Percentiles rank a stretch among this genome's conserved stretches.
Conservation (phyloP, 2,888 invertebrate genomes). For the Meloe dianella region DNA sequence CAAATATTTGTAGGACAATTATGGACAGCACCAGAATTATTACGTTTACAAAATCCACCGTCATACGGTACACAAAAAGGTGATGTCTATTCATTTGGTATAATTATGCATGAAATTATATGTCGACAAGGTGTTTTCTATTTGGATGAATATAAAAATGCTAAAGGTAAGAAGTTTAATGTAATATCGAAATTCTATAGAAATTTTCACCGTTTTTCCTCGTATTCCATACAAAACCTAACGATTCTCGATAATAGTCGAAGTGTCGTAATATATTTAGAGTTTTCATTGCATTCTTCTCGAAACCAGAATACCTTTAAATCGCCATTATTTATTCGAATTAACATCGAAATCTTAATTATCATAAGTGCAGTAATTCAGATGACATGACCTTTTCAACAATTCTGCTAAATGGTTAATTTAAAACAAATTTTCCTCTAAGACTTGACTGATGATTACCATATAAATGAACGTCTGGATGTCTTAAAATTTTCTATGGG, state of each 20-base stretch:
- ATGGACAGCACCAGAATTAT: slow-evolving; percentile 92
- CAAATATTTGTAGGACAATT: slow-evolving; percentile 69
- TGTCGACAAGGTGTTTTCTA: slow-evolving; percentile 88
- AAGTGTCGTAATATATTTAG: not conserved
- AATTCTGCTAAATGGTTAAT: not conserved
- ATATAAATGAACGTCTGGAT: not conserved
- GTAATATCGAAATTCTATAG: not conserved
- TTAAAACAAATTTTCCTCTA: not conserved
- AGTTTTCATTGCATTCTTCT: not conserved
- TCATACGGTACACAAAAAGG: slow-evolving; percentile 85
- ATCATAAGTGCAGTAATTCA: not conserved
- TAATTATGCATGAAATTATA: slow-evolving; percentile 92
- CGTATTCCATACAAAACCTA: not conserved
- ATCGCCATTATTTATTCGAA: not conserved
- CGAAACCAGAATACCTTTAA: not conserved
- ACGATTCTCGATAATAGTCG: slow-evolving; percentile 1
- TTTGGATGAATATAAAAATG: slow-evolving; percentile 67
- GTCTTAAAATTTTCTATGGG: not conserved
- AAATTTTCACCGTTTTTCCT: not conserved
- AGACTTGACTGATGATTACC: not conserved
- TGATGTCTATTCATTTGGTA: slow-evolving; percentile 94
- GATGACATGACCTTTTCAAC: not conserved
- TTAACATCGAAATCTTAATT: too few species aligned
- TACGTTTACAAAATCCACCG: slow-evolving; percentile 68
- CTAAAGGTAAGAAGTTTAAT: slow-evolving; percentile 67